These are phyloP conservation scores for Candidula unifasciata DNA, from an alignment of 2,888 invertebrate species.

Conservation along the genomic window DNA sequence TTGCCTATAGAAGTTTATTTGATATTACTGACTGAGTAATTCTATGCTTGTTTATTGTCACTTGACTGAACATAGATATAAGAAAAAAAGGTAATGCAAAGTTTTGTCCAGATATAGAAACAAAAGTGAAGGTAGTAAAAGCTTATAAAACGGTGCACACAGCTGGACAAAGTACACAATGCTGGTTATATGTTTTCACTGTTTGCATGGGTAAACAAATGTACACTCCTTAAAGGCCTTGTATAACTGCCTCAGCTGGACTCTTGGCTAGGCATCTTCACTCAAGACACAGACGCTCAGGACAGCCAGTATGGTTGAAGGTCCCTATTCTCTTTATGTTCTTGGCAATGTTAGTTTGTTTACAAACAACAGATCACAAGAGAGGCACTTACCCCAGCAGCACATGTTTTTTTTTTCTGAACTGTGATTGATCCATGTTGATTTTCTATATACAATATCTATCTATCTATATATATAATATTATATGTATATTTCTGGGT, in stretches of 20 bases:
- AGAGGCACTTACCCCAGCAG: neutral
- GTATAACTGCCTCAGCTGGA: neutral
- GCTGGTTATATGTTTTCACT: neutral
- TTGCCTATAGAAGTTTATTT: no score
- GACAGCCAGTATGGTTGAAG: neutral
- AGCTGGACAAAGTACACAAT: neutral
- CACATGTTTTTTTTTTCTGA: constrained; percentile 2
- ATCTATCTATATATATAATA: neutral
- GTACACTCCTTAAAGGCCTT: neutral
- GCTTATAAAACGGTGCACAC: neutral
- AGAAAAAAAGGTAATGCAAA: no score
- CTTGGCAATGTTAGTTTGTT: neutral
- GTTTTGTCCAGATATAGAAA: no score
- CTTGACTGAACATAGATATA: no score
- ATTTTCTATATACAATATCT: constrained; percentile 7
- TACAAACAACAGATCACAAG: neutral
- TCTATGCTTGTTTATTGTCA: no score
- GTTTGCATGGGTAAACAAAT: no score
- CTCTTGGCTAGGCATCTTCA: neutral
- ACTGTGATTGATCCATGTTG: constrained; percentile 15
- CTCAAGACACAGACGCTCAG: neutral
- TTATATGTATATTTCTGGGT: neutral
- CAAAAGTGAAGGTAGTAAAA: neutral
- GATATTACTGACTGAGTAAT: no score
- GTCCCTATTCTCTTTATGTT: neutral